Percentiles rank a stretch among this genome's conserved stretches.
These are phyloP conservation scores for Macropus fuliginosus DNA, from an alignment of 2,797 vertebrate species.

Conservation along the genomic window DNA sequence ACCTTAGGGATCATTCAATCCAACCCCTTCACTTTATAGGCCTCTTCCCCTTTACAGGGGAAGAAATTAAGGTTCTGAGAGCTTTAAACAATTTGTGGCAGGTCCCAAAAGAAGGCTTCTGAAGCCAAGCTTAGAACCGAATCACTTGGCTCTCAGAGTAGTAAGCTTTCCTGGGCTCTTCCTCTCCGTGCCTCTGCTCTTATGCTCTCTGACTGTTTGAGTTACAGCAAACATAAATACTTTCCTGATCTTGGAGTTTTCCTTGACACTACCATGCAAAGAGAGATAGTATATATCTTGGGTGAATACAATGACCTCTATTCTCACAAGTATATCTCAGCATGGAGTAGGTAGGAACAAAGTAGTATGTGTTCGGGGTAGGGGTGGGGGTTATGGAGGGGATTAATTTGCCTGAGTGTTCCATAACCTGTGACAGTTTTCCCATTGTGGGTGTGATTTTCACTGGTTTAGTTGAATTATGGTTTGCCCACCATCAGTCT, in stretches of 20 bases:
- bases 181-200: not conserved
- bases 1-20: not conserved
- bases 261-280: not conserved
- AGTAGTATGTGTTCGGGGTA: not conserved
- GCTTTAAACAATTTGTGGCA: not conserved
- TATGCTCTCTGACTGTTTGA: not conserved
- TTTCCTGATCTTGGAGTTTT: conserved; percentile 11
- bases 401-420: not conserved
- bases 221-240: conserved; percentile 23
- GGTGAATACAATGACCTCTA: not conserved
- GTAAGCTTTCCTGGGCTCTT: not conserved
- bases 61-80: not conserved
- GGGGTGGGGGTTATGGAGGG: not conserved
- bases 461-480: not conserved
- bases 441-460: not conserved
- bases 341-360: not conserved
- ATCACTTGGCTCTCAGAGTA: not conserved
- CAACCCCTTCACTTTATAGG: not conserved
- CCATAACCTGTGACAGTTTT: not conserved
- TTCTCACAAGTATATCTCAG: not conserved
- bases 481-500: not conserved
- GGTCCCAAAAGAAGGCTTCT: not conserved
- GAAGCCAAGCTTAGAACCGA: not conserved
- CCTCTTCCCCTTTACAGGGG: not conserved
- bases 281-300: not conserved